phyloP scores from a whole-genome alignment of 2,797 vertebrate genomes.

The Aphelocoma californica region DNA sequence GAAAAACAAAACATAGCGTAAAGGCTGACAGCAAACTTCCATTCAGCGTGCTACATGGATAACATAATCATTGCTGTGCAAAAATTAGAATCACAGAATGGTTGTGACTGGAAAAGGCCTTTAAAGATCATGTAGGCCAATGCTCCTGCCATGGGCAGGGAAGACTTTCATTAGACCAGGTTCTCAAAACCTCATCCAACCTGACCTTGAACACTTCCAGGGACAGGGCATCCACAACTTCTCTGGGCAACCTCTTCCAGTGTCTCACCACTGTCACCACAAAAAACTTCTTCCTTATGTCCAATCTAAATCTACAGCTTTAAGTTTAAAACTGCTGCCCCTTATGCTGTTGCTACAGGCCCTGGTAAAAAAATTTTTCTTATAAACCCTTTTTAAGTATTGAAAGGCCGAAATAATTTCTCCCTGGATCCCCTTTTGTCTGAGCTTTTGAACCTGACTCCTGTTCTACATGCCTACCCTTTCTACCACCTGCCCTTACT shows the following conservation, averaged over 20 bases:
- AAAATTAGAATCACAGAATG: neutral
- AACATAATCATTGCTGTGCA: neutral
- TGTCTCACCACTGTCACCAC: neutral
- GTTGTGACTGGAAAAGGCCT: neutral
- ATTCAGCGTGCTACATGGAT: neutral
- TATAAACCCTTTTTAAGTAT: neutral
- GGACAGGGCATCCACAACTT: neutral
- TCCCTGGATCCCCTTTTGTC: neutral
- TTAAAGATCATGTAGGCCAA: neutral
- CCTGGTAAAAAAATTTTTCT: neutral
- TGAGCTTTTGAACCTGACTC: neutral
- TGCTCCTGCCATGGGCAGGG: neutral
- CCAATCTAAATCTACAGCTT: neutral
- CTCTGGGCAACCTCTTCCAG: neutral
- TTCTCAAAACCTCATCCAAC: neutral
- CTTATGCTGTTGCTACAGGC: neutral
- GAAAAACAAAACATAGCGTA: neutral
- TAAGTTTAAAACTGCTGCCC: neutral
- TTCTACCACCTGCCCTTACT: neutral
- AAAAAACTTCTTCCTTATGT: neutral
- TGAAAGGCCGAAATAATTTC: neutral
- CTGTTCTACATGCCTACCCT: neutral
- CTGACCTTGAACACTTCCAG: neutral
- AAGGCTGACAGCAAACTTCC: neutral
- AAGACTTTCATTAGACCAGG: neutral